A percentile compares a stretch with the other conserved stretches of the same genome.
These are phyloP conservation scores for Cheilosia scutellata DNA, from an alignment of 2,888 invertebrate species.

Conservation along the genomic window DNA sequence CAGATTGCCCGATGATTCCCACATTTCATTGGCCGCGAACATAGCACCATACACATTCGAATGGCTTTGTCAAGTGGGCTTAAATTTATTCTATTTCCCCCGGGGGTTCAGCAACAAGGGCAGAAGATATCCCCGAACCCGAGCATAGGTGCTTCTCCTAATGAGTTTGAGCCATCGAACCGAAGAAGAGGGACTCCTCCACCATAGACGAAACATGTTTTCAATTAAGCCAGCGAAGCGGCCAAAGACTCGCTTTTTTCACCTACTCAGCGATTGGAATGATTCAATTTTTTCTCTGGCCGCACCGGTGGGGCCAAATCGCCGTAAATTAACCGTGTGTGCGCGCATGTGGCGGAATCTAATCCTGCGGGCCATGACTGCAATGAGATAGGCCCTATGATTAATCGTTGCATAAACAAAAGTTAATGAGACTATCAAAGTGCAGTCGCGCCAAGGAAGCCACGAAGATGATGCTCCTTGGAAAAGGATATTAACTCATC, in stretches of 20 bases:
- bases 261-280: conserved; percentile 56
- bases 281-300: conserved; percentile 64
- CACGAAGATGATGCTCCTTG: conserved; percentile 25
- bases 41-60: conserved; percentile 42
- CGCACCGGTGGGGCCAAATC: conserved; percentile 40
- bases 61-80: conserved; percentile 74
- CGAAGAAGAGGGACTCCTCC: conserved; percentile 22
- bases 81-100: conserved; percentile 64
- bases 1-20: conserved; percentile 68
- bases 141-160: conserved; percentile 21
- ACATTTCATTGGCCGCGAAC: conserved; percentile 60
- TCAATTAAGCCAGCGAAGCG: conserved; percentile 56
- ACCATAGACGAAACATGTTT: conserved; percentile 69
- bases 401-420: conserved; percentile 75
- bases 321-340: conserved; percentile 47
- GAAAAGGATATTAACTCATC: conserved; percentile 75
- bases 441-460: conserved; percentile 51
- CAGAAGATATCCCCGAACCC: conserved; percentile 19
- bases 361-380: conserved; percentile 67
- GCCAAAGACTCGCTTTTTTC: conserved; percentile 28
- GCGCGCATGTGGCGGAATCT: conserved; percentile 52
- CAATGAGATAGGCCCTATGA: conserved; percentile 69
- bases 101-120: conserved; percentile 29
- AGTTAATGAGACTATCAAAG: conserved; percentile 76
- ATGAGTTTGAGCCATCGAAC: conserved; percentile 4